Conservation (phyloP, 2,797 vertebrate genomes). For the Etheostoma nigrum region DNA sequence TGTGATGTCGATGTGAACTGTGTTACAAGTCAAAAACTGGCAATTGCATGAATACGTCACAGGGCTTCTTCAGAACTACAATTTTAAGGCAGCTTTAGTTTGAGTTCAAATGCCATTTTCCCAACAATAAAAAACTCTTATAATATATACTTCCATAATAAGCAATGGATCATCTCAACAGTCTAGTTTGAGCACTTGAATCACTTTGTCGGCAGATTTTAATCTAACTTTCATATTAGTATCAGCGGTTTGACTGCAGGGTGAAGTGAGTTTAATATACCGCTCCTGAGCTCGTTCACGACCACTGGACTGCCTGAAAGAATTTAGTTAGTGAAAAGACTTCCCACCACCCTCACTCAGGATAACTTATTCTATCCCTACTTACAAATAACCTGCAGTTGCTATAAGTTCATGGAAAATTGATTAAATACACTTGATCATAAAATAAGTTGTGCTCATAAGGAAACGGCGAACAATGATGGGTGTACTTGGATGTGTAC, state of each 20-base stretch:
- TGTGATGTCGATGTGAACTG: neutral
- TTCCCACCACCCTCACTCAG: neutral
- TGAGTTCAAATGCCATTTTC: no score
- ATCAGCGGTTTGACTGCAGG: conserved; percentile 12
- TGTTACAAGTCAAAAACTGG: neutral
- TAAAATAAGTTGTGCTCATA: conserved; percentile 7
- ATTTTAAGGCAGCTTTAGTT: no score
- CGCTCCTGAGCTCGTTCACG: conserved; percentile 9
- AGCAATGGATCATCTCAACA: neutral
- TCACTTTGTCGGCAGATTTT: conserved; percentile 13
- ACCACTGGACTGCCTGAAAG: conserved; percentile 6
- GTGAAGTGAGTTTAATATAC: conserved; percentile 22
- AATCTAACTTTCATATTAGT: conserved; percentile 29
- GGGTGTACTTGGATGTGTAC: conserved; percentile 14
- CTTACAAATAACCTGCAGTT: conserved; percentile 7
- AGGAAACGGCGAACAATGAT: conserved; percentile 20
- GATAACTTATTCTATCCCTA: no score
- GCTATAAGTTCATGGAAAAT: neutral
- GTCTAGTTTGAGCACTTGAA: neutral
- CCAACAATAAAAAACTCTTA: neutral
- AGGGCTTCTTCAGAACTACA: neutral
- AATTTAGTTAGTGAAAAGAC: neutral
- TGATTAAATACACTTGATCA: conserved; percentile 32
- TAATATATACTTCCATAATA: no score
- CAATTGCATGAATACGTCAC: neutral